Evolutionary conservation across 2,797 vertebrate genomes (phyloP).

Genomic region (Tapera naevia): DNA sequence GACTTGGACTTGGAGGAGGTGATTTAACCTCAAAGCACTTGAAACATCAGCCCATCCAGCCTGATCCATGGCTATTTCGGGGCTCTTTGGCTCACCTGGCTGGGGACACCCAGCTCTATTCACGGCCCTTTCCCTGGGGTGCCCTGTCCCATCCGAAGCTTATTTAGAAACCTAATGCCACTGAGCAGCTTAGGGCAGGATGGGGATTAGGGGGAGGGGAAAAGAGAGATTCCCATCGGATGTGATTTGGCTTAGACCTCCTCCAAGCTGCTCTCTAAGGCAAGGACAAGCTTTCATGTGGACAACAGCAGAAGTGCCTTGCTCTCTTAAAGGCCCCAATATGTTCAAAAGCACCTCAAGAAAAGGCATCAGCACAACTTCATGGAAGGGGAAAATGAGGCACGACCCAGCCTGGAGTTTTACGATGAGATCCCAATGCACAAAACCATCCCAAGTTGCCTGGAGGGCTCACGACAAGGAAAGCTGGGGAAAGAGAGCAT

Average conservation of each 20-base stretch:
- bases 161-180: constrained; percentile 23
- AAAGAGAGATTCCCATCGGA: neutral
- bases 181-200: constrained; percentile 18
- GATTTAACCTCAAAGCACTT: neutral
- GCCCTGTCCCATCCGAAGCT: constrained; percentile 23
- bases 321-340: neutral
- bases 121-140: neutral
- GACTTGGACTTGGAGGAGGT: neutral
- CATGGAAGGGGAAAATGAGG: neutral
- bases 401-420: fast-evolving
- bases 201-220: neutral
- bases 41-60: neutral
- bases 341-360: neutral
- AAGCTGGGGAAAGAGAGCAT: fast-evolving
- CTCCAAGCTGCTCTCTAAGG: neutral
- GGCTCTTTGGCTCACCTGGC: neutral
- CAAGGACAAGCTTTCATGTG: fast-evolving
- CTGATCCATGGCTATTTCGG: neutral
- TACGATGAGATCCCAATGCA: fast-evolving
- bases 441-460: neutral
- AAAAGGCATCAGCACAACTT: fast-evolving
- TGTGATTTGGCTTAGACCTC: neutral
- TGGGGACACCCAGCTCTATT: constrained; percentile 29
- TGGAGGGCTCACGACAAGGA: neutral
- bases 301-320: neutral